Base-by-base conservation (phyloP, 2,888 invertebrate genomes). In the Parasteatoda lunata region DNA sequence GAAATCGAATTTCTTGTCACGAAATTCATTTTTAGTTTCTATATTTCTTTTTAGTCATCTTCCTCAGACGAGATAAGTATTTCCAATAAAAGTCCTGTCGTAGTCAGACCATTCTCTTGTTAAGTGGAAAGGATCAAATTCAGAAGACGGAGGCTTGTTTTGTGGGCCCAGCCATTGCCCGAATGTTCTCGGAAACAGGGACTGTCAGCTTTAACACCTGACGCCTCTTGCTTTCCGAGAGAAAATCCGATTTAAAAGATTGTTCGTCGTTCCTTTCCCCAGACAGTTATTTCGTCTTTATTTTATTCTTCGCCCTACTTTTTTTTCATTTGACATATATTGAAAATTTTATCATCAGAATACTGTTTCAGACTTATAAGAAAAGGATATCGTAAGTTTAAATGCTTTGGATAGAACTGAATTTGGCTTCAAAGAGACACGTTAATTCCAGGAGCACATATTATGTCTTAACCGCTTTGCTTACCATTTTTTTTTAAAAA, bases 51-150 rank as follows among this genome's bases (percentile, higher is more conserved):
- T 65, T 7, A n/a, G 5, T 49, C 15, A 11, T 15, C 64, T 11
- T 68, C 11, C 1, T 48, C 64, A 69, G 70, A 83, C 76, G 65
- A 77, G 83, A 83, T 83, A 83, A 83, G 83, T 69, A 83, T 83
- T 83, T 83, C 83, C 76, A 83, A 83, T 83, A 83, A 83, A 76
- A 83, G 75, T 70, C 69, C 77, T 83, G 83, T 77, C 77, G 76
- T 71, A 71, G 59, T 65, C 59, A 3, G 54, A 68, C 72, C 47
- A 75, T 75, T 69, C 48, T 15, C 8, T 6, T 73, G 30, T 30
- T 68, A 75, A 80, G 80, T 80, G 80, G 59, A 52, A 30, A 66
- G 72, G 80, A 80, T 80, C 80, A 73, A 66, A 15, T 68, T 77
- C 49, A 73, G 15, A 73, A 59, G 64, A 78, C 30, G 66, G 77